A percentile compares a stretch with the other conserved stretches of the same genome.
Evolutionary conservation across 2,888 invertebrate species (phyloP).

Genomic region (Phyto melanocephala): DNA sequence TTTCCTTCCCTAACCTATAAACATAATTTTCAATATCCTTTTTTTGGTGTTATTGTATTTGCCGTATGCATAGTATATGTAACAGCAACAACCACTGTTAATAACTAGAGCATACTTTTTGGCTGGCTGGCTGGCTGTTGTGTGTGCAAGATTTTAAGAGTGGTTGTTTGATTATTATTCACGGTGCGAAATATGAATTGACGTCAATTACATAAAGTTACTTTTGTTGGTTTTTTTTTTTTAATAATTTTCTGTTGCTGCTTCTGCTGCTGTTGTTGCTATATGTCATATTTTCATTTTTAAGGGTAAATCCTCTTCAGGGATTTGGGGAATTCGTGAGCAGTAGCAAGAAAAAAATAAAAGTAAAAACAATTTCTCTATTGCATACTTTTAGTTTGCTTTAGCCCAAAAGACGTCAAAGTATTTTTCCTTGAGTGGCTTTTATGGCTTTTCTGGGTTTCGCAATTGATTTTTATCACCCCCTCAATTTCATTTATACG

Average conservation of each 20-base stretch:
- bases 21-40: conserved; percentile 64
- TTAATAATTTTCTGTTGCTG: neutral
- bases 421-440: conserved; percentile 63
- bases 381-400: conserved; percentile 61
- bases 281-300: conserved; percentile 63
- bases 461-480: conserved; percentile 64
- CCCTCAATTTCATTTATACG: conserved; percentile 9
- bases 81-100: conserved; percentile 43
- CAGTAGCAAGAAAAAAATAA: conserved; percentile 17
- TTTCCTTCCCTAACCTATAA: conserved; percentile 63
- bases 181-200: conserved; percentile 79
- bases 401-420: conserved; percentile 22
- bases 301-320: conserved; percentile 77
- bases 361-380: conserved; percentile 27
- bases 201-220: conserved; percentile 79
- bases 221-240: conserved; percentile 43
- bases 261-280: conserved; percentile 48
- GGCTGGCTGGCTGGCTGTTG: conserved; percentile 6
- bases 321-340: conserved; percentile 77
- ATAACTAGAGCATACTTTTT: conserved; percentile 60
- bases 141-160: conserved; percentile 23
- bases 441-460: conserved; percentile 59
- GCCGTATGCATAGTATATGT: neutral
- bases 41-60: conserved; percentile 7
- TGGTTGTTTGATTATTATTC: conserved; percentile 66